phyloP scores from a whole-genome alignment of 2,797 vertebrate genomes.

The Schizothorax lantsangensis region DNA sequence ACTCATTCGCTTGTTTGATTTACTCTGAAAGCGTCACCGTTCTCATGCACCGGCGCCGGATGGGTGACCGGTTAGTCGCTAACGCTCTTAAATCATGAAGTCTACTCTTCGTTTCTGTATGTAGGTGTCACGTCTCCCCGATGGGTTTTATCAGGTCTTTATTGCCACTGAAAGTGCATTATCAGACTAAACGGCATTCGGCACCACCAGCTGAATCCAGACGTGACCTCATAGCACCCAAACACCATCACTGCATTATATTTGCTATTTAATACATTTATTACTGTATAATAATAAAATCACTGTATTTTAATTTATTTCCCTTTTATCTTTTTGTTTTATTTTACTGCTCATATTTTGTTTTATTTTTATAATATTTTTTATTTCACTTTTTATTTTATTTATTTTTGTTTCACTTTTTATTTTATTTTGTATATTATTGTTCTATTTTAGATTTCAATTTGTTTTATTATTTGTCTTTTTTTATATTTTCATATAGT shows the following conservation, averaged over 20 bases:
- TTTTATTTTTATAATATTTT: too few relatives aligned
- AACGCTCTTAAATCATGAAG: constrained; percentile 43
- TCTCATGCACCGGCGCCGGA: constrained; percentile 9
- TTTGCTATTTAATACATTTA: too few relatives aligned
- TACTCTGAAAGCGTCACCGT: constrained; percentile 30
- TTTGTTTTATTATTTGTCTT: background rate
- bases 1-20: constrained; percentile 26
- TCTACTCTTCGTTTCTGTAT: background rate
- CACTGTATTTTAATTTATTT: too few relatives aligned
- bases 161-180: constrained; percentile 37
- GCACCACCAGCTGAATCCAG: constrained; percentile 42
- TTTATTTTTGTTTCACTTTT: background rate
- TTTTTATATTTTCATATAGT: background rate
- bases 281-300: too few relatives aligned
- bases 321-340: background rate
- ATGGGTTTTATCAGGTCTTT: constrained; percentile 32
- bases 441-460: background rate
- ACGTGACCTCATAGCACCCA: constrained; percentile 46
- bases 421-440: background rate
- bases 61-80: constrained; percentile 35
- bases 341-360: too few relatives aligned
- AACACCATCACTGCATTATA: background rate
- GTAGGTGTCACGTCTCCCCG: constrained; percentile 39
- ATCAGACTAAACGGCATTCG: constrained; percentile 17
- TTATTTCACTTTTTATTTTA: background rate